These are phyloP conservation scores for Protonemura montana DNA, from an alignment of 2,888 invertebrate genomes.

Conservation along the genomic window DNA sequence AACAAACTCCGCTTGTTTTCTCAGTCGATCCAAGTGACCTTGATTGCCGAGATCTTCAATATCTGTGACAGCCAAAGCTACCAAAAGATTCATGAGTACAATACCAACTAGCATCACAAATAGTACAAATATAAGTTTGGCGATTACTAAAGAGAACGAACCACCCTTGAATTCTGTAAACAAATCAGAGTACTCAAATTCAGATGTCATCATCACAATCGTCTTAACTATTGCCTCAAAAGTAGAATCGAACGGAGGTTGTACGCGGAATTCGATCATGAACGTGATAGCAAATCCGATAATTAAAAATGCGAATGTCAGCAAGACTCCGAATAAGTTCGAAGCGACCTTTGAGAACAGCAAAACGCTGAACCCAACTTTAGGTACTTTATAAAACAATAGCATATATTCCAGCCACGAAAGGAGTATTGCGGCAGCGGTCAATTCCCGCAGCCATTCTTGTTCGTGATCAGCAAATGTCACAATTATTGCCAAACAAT, in stretches of 20 bases:
- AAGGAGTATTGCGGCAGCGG: slow-evolving; percentile 63
- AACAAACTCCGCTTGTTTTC: slow-evolving; percentile 66
- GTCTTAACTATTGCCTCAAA: slow-evolving; percentile 66
- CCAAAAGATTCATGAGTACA: slow-evolving; percentile 67
- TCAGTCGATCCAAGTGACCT: slow-evolving; percentile 64
- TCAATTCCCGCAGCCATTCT: slow-evolving; percentile 63
- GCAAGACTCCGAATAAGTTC: slow-evolving; percentile 63
- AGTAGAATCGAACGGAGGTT: slow-evolving; percentile 63
- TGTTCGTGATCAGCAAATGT: slow-evolving; percentile 57
- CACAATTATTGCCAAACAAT: slow-evolving; percentile 60
- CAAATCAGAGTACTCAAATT: slow-evolving; percentile 64
- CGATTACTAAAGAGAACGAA: slow-evolving; percentile 60
- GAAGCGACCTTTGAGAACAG: slow-evolving; percentile 68
- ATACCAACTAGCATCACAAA: slow-evolving; percentile 66
- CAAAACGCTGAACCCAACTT: slow-evolving; percentile 66
- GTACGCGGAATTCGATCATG: slow-evolving; percentile 64
- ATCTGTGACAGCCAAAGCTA: slow-evolving; percentile 68
- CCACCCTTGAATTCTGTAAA: slow-evolving; percentile 57
- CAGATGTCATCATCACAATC: slow-evolving; percentile 69
- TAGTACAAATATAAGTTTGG: slow-evolving; percentile 63
- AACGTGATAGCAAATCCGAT: slow-evolving; percentile 66
- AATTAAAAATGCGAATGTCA: slow-evolving; percentile 61
- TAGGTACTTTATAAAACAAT: slow-evolving; percentile 64
- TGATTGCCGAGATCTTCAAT: slow-evolving; percentile 65
- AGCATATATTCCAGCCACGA: slow-evolving; percentile 68